A percentile compares a stretch with the other conserved stretches of the same genome.
Evolutionary conservation across 2,888 invertebrate species (phyloP).

Genomic region (Hyposoter didymator): DNA sequence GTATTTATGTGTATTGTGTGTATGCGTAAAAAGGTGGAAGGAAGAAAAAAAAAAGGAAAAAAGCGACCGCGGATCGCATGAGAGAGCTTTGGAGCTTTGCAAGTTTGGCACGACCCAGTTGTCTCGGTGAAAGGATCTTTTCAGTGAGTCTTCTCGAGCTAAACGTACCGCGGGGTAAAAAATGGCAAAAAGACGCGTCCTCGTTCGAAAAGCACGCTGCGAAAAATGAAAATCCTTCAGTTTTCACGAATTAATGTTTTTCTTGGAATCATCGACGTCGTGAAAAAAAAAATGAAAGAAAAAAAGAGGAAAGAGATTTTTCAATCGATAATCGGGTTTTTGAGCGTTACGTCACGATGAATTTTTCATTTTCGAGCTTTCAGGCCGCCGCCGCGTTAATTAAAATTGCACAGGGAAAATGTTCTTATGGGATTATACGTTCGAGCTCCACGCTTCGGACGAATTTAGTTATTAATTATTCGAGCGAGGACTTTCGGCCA

Average conservation of each 20-base stretch:
- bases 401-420: slow-evolving; percentile 66
- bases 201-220: neutral
- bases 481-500: slow-evolving; percentile 47
- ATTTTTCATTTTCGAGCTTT: slow-evolving; percentile 50
- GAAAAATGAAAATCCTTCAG: neutral
- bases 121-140: slow-evolving; percentile 60
- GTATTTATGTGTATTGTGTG: neutral
- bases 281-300: slow-evolving; percentile 20
- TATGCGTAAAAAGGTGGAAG: neutral
- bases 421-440: slow-evolving; percentile 60
- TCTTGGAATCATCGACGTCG: neutral
- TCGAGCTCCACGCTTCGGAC: slow-evolving; percentile 43
- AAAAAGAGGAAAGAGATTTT: slow-evolving; percentile 4
- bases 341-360: slow-evolving; percentile 18
- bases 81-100: slow-evolving; percentile 54
- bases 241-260: slow-evolving; percentile 5
- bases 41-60: slow-evolving; percentile 1
- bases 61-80: slow-evolving; percentile 17
- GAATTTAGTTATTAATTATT: slow-evolving; percentile 69
- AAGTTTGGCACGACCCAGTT: slow-evolving; percentile 64
- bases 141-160: slow-evolving; percentile 53
- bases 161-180: slow-evolving; percentile 48
- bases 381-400: slow-evolving; percentile 65
- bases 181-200: slow-evolving; percentile 31
- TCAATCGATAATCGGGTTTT: slow-evolving; percentile 27